Conservation (phyloP, 2,113 vertebrate genomes). For the Bubalus kerabau region DNA sequence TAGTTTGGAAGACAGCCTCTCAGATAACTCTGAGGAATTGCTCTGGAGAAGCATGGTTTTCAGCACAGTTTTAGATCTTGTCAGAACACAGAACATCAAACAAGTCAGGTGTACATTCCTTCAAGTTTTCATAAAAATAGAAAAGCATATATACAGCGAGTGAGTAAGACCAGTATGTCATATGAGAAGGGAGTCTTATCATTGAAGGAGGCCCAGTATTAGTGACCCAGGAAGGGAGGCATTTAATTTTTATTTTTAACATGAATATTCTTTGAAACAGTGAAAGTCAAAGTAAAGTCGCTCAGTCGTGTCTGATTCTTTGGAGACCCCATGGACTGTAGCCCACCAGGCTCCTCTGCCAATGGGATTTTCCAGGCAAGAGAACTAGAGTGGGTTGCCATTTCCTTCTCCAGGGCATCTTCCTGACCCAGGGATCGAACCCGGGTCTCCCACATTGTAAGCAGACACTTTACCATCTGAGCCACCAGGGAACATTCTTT, state of each 20-base stretch:
- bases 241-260: neutral
- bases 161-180: neutral
- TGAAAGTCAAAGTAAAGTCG: neutral
- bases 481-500: neutral
- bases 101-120: neutral
- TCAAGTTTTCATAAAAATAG: neutral
- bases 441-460: neutral
- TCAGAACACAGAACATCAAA: neutral
- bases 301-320: neutral
- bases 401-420: neutral
- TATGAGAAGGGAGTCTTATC: neutral
- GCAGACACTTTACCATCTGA: neutral
- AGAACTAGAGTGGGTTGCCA: neutral
- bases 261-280: neutral
- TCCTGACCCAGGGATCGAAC: neutral
- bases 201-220: neutral
- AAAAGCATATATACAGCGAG: neutral
- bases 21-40: neutral
- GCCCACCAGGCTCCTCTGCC: neutral
- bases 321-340: accelerated
- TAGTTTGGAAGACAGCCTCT: neutral
- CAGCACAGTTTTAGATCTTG: neutral
- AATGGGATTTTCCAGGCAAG: neutral
- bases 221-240: neutral
- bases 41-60: neutral